Conservation (phyloP, 2,113 vertebrate genomes). For the Uropsilus gracilis region DNA sequence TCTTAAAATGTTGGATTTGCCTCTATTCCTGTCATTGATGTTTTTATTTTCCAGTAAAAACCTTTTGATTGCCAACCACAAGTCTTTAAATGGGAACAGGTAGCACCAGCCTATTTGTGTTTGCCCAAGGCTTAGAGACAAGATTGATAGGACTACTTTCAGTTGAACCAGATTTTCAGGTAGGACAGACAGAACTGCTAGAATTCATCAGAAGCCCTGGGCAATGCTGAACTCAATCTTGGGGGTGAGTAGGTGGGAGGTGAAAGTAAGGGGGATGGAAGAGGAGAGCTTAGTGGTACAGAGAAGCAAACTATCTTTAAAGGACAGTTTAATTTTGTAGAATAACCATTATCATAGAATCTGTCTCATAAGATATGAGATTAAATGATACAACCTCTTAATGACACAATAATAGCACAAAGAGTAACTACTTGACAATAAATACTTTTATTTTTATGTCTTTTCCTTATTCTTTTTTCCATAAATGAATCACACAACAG, state of each 20-base stretch:
- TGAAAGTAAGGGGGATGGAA: no score
- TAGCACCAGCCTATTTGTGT: neutral
- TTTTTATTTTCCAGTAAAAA: slow-evolving; percentile 4
- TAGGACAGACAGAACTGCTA: neutral
- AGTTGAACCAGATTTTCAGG: slow-evolving; percentile 72
- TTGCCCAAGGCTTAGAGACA: slow-evolving; percentile 43
- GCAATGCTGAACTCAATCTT: neutral
- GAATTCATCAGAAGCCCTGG: neutral
- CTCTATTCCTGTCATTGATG: neutral
- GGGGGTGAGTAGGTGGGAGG: neutral
- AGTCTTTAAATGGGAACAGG: slow-evolving; percentile 41
- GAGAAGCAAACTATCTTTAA: neutral
- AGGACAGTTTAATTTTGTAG: neutral
- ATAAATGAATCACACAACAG: neutral
- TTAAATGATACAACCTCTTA: neutral
- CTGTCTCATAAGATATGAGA: neutral
- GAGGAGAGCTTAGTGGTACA: neutral
- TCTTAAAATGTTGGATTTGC: neutral
- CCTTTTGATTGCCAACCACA: neutral
- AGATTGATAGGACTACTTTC: slow-evolving; percentile 52
- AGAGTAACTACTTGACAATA: neutral
- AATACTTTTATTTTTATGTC: neutral
- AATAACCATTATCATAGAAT: neutral
- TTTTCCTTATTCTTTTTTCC: neutral
- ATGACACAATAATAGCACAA: neutral